phyloP scores from a whole-genome alignment of 2,113 vertebrate species.

The Dromaius novaehollandiae region DNA sequence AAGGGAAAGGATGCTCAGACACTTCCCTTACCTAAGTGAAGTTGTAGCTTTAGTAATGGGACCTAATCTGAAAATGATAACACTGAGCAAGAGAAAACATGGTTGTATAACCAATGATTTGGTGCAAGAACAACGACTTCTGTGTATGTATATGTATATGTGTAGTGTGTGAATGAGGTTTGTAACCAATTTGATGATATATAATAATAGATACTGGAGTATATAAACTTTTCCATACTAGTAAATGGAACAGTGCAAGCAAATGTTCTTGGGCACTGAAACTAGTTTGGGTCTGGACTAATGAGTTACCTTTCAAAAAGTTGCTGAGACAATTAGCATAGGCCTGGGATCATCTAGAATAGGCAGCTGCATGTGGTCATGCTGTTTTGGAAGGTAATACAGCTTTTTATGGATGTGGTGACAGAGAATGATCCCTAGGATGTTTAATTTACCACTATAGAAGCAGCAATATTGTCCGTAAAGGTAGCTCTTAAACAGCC shows the following conservation, averaged over 20 bases:
- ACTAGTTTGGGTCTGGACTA: neutral
- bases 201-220: neutral
- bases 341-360: neutral
- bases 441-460: neutral
- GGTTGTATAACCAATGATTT: neutral
- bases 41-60: neutral
- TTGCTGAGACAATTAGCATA: neutral
- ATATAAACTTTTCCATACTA: neutral
- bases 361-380: neutral
- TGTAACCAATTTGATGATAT: neutral
- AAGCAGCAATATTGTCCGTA: neutral
- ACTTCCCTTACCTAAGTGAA: neutral
- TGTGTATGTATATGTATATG: accelerated
- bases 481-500: neutral
- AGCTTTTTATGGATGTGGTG: neutral
- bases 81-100: neutral
- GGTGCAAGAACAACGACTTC: neutral
- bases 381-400: neutral
- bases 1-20: neutral
- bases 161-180: neutral
- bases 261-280: neutral
- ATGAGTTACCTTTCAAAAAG: neutral
- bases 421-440: neutral
- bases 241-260: neutral
- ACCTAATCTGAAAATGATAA: neutral